Evolutionary conservation across 2,888 invertebrate genomes (phyloP), one percentile per base, ranked within the genome.

Genomic region (Hedya salicella): DNA sequence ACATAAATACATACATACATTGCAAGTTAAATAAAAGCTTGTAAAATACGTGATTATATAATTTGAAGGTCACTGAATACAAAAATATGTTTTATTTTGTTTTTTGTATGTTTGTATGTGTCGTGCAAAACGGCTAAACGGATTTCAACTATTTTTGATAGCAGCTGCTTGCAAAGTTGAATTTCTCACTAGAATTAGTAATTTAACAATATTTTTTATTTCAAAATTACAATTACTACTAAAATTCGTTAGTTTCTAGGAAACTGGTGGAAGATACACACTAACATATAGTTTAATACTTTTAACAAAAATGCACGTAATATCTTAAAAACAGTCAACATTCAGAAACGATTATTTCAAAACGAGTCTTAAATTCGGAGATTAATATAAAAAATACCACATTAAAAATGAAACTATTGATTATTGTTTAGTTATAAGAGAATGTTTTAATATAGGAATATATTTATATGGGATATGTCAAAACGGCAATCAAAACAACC

Each of bases 231-330:
- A 13, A 57, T 32, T 17, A 46, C 19, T 57, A 46, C 32, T 1
- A 46, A 57, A 46, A 57, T 57, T 46, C 57, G 57, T 57, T 57
- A 57, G 57, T 32, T 57, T 46, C 57, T 57, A 57, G 17, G 57
- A 57, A 57, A 57, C 44, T 14, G 57, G 46, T 14, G 57, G 46
- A 46, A 46, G 57, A 57, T 46, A 57, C 17, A 56, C 54, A 32
- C 46, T 57, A 57, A 57, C 57, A 57, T 57, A 46, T 52, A 40
- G n/a, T 54, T 36, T 42, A 57, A 57, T 57, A 57, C 57, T 57
- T 57, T 44, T 57, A 57, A 57, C 57, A 57, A 46, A 48, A 57
- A 57, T 57, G 57, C 57, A 46, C 32, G 13, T 32, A 9, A 46
- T 46, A 19, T 30, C 32, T 44, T 46, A 32, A 46, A 36, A 30